Percentiles rank a stretch among this genome's conserved stretches.
Evolutionary conservation across 1,140 invertebrate species (phyloP).

Genomic region (Cotesia vestalis): DNA sequence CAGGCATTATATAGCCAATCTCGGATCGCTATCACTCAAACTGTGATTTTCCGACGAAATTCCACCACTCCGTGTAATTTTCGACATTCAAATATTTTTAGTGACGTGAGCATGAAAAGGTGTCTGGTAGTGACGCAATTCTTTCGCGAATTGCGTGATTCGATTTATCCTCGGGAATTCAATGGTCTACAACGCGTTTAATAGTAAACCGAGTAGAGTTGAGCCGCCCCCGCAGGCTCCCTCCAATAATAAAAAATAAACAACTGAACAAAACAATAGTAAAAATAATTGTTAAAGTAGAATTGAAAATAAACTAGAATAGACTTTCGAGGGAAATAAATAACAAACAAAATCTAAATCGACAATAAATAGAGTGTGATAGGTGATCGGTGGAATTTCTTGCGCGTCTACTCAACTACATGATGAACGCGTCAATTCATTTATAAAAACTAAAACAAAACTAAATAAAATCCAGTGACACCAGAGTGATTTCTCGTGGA

Average conservation of each 20-base stretch:
- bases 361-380: too few species aligned
- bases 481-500: too few species aligned
- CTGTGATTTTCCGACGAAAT: background rate
- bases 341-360: too few species aligned
- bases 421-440: constrained; percentile 23
- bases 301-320: too few species aligned
- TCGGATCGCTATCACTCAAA: background rate
- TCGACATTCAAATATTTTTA: constrained; percentile 8
- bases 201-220: background rate
- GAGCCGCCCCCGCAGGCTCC: too few species aligned
- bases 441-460: background rate
- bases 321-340: too few species aligned
- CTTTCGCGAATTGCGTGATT: constrained; percentile 15
- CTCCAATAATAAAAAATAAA: background rate
- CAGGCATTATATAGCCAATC: too few species aligned
- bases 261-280: background rate
- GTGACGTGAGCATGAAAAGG: constrained; percentile 11
- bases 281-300: background rate
- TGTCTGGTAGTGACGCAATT: constrained; percentile 7
- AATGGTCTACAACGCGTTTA: background rate
- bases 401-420: background rate
- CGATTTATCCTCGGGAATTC: constrained; percentile 6
- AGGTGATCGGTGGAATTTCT: too few species aligned
- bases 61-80: background rate
- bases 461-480: too few species aligned